Percentiles rank a stretch among this genome's conserved stretches.
These are phyloP conservation scores for Paedocypris sp. DNA, from an alignment of 2,113 vertebrate species.

Conservation along the genomic window DNA sequence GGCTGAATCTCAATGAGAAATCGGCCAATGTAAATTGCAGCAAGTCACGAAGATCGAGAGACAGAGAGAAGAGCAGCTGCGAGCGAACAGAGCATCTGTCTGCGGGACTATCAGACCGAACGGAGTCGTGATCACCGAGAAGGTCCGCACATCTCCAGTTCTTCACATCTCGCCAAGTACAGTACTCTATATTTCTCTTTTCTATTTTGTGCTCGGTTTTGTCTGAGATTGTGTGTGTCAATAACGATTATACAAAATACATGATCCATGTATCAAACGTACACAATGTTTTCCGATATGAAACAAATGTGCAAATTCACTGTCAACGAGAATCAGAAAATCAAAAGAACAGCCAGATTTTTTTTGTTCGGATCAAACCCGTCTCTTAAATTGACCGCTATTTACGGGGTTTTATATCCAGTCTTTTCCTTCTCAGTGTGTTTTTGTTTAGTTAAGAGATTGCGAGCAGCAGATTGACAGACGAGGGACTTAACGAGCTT, in stretches of 20 bases:
- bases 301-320: too few relatives aligned
- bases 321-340: too few relatives aligned
- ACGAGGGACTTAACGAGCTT: background rate
- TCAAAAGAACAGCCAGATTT: too few relatives aligned
- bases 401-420: too few relatives aligned
- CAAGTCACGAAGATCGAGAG: conserved; percentile 42
- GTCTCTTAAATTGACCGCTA: too few relatives aligned
- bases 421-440: too few relatives aligned
- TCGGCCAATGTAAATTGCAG: conserved; percentile 59
- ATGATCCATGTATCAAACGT: too few relatives aligned
- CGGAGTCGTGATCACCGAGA: background rate
- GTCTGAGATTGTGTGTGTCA: too few relatives aligned
- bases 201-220: too few relatives aligned
- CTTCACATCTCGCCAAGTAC: background rate
- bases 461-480: background rate
- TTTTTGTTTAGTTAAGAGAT: conserved; percentile 25
- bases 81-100: conserved; percentile 33
- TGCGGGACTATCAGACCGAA: conserved; percentile 62
- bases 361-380: too few relatives aligned
- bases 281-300: too few relatives aligned
- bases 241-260: too few relatives aligned
- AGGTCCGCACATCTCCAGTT: background rate
- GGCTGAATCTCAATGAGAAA: conserved; percentile 69
- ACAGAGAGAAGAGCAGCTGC: conserved; percentile 63
- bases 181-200: background rate